Percentiles rank a stretch among this genome's conserved stretches.
Conservation (phyloP, 2,888 invertebrate species). For the Dynastes grantii region DNA sequence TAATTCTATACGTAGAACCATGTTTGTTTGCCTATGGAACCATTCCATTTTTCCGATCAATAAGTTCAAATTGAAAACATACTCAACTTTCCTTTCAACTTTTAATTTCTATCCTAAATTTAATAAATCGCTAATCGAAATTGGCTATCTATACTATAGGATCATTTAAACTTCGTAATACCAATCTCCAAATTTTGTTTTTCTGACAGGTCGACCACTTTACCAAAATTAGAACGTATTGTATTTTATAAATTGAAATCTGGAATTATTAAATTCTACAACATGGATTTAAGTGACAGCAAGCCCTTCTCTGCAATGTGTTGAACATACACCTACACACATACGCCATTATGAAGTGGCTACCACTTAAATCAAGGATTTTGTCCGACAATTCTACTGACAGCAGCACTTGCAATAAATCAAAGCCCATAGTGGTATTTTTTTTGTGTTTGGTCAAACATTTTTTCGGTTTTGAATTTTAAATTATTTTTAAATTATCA, state of each 20-base stretch:
- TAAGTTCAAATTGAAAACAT: not conserved
- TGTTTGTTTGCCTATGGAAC: not conserved
- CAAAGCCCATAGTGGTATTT: conserved; percentile 1
- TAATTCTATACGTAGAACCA: not conserved
- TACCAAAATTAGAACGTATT: conserved; percentile 32
- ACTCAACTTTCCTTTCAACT: not conserved
- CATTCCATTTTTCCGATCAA: too few species aligned
- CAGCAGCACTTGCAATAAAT: conserved; percentile 29
- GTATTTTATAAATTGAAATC: conserved; percentile 41
- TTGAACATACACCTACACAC: not conserved
- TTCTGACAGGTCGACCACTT: conserved; percentile 17
- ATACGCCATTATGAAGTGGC: conserved; percentile 29
- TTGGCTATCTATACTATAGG: not conserved
- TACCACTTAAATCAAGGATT: conserved; percentile 35
- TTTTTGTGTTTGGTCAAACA: too few species aligned
- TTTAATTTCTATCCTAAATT: not conserved
- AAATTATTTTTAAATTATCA: too few species aligned
- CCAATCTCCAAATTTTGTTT: not conserved
- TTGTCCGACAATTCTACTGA: conserved; percentile 36
- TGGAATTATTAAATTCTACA: conserved; percentile 33
- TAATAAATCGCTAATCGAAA: conserved; percentile 4
- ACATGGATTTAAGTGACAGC: conserved; percentile 36
- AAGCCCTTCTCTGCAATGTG: not conserved
- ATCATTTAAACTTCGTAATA: not conserved
- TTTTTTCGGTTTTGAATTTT: too few species aligned